Conservation (phyloP, 1,140 invertebrate genomes). For the Tetramorium alpestre region DNA sequence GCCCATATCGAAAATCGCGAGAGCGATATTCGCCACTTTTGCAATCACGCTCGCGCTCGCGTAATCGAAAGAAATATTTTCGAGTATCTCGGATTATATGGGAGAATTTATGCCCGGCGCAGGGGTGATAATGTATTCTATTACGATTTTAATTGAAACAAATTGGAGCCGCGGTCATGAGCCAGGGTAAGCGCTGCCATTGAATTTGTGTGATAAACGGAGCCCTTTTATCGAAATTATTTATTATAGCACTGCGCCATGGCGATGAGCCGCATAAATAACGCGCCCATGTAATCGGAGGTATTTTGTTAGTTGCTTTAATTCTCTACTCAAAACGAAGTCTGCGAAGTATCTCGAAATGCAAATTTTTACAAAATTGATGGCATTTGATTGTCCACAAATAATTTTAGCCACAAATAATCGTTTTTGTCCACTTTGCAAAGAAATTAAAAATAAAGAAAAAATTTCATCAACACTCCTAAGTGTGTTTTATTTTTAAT, state of each 20-base stretch:
- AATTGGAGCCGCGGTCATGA: conserved; percentile 31
- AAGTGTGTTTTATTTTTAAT: too few species aligned
- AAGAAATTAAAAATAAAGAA: too few species aligned
- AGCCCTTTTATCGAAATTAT: conserved; percentile 56
- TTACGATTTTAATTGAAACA: conserved; percentile 60
- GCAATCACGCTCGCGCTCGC: background rate
- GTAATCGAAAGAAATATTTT: conserved; percentile 56
- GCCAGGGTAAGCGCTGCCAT: conserved; percentile 35
- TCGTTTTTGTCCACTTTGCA: too few species aligned
- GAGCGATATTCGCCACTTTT: background rate
- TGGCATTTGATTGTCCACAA: too few species aligned
- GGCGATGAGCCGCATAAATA: conserved; percentile 56
- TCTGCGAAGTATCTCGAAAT: too few species aligned
- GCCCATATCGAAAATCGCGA: background rate
- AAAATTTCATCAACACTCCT: too few species aligned
- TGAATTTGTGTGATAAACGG: conserved; percentile 57
- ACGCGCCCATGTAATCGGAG: conserved; percentile 2
- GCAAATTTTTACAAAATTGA: too few species aligned
- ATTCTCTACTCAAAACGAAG: background rate
- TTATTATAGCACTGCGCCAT: conserved; percentile 27
- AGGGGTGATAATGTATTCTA: conserved; percentile 58
- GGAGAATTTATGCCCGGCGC: conserved; percentile 45
- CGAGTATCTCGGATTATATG: conserved; percentile 21
- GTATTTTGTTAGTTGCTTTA: conserved; percentile 30
- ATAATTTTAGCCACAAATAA: too few species aligned